Base-by-base conservation (phyloP, 2,113 vertebrate species). In the Grammomys surdaster region DNA sequence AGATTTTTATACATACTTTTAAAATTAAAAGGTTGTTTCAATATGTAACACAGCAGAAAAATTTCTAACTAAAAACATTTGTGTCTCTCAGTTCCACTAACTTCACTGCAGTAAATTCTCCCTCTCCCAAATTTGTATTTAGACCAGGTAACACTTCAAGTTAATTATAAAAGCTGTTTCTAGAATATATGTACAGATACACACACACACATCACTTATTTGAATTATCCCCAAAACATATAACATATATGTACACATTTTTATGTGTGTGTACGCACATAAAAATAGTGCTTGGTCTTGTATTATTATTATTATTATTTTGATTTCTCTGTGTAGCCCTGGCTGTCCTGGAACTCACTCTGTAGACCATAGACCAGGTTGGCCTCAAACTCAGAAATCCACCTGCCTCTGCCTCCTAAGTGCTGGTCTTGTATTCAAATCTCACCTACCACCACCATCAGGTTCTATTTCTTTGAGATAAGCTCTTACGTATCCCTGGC, bases 1-100 rank as follows among this genome's bases (percentile, higher is more conserved):
- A 46, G 9, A 54, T 88, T 92, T 92, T 80, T 81, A 81, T 89
- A 26, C 48, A 76, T 69, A 31, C 60, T 85, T 69, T 93, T 89
- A 69, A 85, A 89, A 76, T 51, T 75, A 76, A 75, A 82, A 80
- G 33, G 46, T 31, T 17, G 46, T 81, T 81, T 82, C 10, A 82
- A 24, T 58, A 60, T 82, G 36, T 58, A 40, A 82, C 22, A n/a
- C 56, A 82, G 8, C 54, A 81, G 51, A 58, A 60, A 58, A 31
- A 56, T 92, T 82, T 33, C 46, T 90, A 77, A 63, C n/a, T 46
- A 46, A 87, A 78, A 91, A 16, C 48, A n/a, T 54, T 89, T 87
- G 40, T 7, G 48, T 84, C n/a, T 84, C 46, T 75, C 24, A 88
- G 1, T 82, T 89, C 12, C 40, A 58, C 28, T 77, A 90, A 69